A percentile compares a stretch with the other conserved stretches of the same genome.
Conservation (phyloP, 1,140 invertebrate species). For the Aphelinus certus region DNA sequence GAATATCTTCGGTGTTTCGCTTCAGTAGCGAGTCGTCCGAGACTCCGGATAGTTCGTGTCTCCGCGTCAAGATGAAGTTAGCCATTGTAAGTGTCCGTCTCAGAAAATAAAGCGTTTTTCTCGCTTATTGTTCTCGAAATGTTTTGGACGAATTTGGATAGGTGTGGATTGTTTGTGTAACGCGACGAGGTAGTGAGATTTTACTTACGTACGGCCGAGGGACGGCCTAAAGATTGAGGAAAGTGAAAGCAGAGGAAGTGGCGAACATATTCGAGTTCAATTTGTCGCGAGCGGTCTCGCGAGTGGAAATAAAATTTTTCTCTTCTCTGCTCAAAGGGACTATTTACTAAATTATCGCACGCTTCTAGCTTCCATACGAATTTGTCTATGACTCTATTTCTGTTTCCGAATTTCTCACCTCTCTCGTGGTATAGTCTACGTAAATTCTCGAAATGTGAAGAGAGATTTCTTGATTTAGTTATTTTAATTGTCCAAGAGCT, state of each 20-base stretch:
- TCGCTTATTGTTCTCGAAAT: too few relatives aligned
- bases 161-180: background rate
- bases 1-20: conserved; percentile 33
- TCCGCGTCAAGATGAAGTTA: conserved; percentile 20
- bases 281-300: background rate
- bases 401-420: too few relatives aligned
- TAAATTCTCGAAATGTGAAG: too few relatives aligned
- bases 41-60: conserved; percentile 4
- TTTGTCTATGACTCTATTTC: too few relatives aligned
- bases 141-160: background rate
- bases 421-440: too few relatives aligned
- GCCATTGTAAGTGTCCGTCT: conserved; percentile 19
- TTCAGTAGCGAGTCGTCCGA: conserved; percentile 28
- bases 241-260: conserved; percentile 32
- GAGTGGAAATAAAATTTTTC: too few relatives aligned
- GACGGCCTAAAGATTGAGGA: background rate
- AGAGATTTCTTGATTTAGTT: too few relatives aligned
- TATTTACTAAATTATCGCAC: too few relatives aligned
- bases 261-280: background rate
- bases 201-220: background rate
- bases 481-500: too few relatives aligned
- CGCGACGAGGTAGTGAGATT: background rate
- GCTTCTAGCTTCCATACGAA: too few relatives aligned
- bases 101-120: background rate
- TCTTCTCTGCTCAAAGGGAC: too few relatives aligned